Evolutionary conservation across 2,797 vertebrate genomes (phyloP).

Genomic region (Rhabdophis nuchalis): DNA sequence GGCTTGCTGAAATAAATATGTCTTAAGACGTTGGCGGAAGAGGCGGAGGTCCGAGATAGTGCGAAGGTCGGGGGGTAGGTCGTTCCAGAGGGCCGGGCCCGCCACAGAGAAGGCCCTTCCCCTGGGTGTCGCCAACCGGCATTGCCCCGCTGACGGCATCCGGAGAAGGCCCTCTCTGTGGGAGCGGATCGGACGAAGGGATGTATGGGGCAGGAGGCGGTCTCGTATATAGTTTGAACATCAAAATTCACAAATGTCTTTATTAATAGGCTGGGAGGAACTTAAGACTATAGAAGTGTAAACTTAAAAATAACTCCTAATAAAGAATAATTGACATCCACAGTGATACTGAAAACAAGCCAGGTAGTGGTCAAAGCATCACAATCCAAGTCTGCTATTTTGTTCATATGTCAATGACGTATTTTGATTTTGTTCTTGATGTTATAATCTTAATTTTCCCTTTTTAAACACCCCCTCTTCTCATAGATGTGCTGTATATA

Average conservation of each 20-base stretch:
- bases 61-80: no score
- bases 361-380: not conserved
- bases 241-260: not conserved
- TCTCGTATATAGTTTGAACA: not conserved
- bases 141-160: no score
- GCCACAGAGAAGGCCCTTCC: no score
- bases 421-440: not conserved
- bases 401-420: not conserved
- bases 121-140: no score
- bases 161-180: no score
- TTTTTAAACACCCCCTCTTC: not conserved
- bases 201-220: no score
- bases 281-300: not conserved
- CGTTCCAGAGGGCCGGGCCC: no score
- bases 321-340: not conserved
- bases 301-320: not conserved
- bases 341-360: not conserved
- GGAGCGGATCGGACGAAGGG: no score
- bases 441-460: not conserved
- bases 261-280: not conserved
- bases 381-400: not conserved
- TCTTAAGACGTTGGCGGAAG: no score
- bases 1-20: no score
- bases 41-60: no score
- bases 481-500: not conserved